Conservation (phyloP, 2,888 invertebrate genomes). For the Melitaea athalia region DNA sequence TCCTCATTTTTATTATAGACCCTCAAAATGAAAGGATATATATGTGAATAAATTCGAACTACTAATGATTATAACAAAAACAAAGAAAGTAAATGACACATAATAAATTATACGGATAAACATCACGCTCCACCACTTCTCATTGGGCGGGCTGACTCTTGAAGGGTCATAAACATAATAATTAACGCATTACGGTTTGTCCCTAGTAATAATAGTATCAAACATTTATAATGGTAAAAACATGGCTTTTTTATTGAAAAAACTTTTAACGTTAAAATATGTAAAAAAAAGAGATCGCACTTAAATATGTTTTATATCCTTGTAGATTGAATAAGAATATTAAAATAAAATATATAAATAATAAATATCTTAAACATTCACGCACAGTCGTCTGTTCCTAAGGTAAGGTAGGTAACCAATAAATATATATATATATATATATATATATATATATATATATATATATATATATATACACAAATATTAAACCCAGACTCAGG, state of each 20-base stretch:
- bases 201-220: background rate
- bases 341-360: no score
- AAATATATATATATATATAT: no score
- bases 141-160: constrained; percentile 28
- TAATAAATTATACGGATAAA: constrained; percentile 24
- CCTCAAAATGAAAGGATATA: background rate
- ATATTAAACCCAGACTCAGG: no score
- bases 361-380: no score
- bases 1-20: background rate
- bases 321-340: no score
- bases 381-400: no score
- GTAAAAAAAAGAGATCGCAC: background rate
- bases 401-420: no score
- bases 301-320: no score
- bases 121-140: constrained; percentile 30
- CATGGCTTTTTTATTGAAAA: background rate
- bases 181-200: constrained; percentile 25
- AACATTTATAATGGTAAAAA: background rate
- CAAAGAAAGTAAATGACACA: constrained; percentile 17
- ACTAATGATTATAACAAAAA: background rate
- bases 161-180: constrained; percentile 30
- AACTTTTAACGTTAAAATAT: background rate
- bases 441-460: no score
- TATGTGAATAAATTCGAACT: background rate
- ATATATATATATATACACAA: no score